Evolutionary conservation across 1,140 invertebrate genomes (phyloP), one percentile per base, ranked within the genome.

Genomic region (Diachasmimorpha longicaudata): DNA sequence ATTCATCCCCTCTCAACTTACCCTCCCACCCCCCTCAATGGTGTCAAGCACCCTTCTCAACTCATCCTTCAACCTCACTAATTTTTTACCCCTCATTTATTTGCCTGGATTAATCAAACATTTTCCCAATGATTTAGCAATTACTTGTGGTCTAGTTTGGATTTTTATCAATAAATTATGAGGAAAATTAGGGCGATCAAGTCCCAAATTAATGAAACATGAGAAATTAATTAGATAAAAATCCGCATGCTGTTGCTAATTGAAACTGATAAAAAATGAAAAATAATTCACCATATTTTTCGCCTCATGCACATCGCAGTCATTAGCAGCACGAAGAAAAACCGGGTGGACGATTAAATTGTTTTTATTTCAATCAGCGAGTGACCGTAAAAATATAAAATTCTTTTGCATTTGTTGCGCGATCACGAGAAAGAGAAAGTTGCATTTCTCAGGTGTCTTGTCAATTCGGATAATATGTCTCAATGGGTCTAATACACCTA

Each of bases 371-470:
- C 19, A 52, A 13, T 14, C 19, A n/a, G n/a, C n/a, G n/a, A n/a
- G 1, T 19, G 16, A 6, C 25, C 66, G 44, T 66, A 74, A 67
- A 74, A 71, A 46, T 48, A 39, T 42, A 63, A 23, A 73, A 66
- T 75, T 23, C 13, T 42, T 55, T 75, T 75, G 67, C 46, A 75
- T 75, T 68, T 69, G 46, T 75, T 75, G 73, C 73, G 67, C 70
- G 73, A 75, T 44, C 31, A 37, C 63, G 23, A 48, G 44, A 70
- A 75, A 75, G 73, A 75, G 73, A 75, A 75, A 75, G 73, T 75
- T 21, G 69, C 73, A 48, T 75, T 75, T 75, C 73, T 52, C 66
- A 70, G n/a, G 8, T 21, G 42, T 63, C 37, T 36, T 37, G 44
- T 25, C n/a, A 68, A 74, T 75, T 75, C 67, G 73, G 46, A 48